These are phyloP conservation scores for Heterotilapia buettikoferi DNA, from an alignment of 2,113 vertebrate species.

Conservation along the genomic window DNA sequence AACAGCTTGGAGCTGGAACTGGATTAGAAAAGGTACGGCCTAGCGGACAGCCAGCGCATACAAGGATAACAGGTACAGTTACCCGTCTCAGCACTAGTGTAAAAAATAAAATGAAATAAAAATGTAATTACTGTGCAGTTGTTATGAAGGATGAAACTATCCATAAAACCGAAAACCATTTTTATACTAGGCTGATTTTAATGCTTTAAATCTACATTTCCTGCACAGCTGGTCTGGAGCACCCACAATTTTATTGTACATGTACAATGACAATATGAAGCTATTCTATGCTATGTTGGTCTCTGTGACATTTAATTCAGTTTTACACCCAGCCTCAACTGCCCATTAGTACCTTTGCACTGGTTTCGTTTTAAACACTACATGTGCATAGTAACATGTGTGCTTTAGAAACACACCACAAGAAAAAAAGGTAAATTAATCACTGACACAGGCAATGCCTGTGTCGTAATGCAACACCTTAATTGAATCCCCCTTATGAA, in stretches of 20 bases:
- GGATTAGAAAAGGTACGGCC: background rate
- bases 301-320: background rate
- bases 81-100: background rate
- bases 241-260: background rate
- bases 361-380: background rate
- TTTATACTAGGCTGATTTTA: background rate
- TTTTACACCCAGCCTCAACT: background rate
- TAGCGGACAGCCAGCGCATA: background rate
- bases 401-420: background rate
- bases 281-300: background rate
- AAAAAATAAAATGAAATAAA: background rate
- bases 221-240: background rate
- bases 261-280: background rate
- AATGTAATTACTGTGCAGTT: background rate
- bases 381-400: background rate
- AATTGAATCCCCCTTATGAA: background rate
- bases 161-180: accelerated
- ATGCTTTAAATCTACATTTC: background rate
- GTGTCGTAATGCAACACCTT: background rate
- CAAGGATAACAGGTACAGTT: background rate
- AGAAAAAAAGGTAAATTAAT: background rate
- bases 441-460: background rate
- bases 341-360: background rate
- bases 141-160: background rate
- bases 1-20: background rate